Percentiles rank a stretch among this genome's conserved stretches.
phyloP scores from a whole-genome alignment of 2,888 invertebrate genomes.

The Lampropteryx suffumata region DNA sequence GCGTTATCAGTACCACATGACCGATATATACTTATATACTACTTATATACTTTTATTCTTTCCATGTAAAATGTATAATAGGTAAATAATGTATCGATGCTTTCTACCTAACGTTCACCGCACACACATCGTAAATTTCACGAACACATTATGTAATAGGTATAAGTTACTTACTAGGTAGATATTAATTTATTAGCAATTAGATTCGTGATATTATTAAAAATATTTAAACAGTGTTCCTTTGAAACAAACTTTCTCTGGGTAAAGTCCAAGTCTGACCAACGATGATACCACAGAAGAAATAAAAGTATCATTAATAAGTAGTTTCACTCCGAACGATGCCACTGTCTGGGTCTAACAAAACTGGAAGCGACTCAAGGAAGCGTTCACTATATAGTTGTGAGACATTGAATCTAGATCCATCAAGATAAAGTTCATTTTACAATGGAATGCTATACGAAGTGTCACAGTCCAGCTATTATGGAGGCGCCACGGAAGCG shows the following conservation, averaged over 20 bases:
- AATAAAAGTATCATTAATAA: neutral
- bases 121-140: neutral
- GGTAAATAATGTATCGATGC: too few species aligned
- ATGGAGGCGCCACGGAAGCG: slow-evolving; percentile 54
- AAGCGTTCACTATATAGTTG: too few species aligned
- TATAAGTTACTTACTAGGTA: too few species aligned
- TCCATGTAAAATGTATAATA: too few species aligned
- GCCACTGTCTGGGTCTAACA: too few species aligned
- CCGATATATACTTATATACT: too few species aligned
- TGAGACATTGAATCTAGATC: neutral
- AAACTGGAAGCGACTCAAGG: too few species aligned
- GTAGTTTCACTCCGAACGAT: slow-evolving; percentile 7
- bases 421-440: slow-evolving; percentile 3
- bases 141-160: slow-evolving; percentile 7
- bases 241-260: slow-evolving; percentile 64
- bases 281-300: slow-evolving; percentile 4
- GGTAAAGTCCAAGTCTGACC: slow-evolving; percentile 42
- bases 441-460: neutral
- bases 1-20: too few species aligned
- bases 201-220: slow-evolving; percentile 26
- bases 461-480: slow-evolving; percentile 37
- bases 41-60: too few species aligned
- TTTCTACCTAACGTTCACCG: too few species aligned
- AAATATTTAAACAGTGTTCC: slow-evolving; percentile 42
- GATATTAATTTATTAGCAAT: too few species aligned